Evolutionary conservation across 2,797 vertebrate genomes (phyloP).

Genomic region (Sebastolobus altivelis): DNA sequence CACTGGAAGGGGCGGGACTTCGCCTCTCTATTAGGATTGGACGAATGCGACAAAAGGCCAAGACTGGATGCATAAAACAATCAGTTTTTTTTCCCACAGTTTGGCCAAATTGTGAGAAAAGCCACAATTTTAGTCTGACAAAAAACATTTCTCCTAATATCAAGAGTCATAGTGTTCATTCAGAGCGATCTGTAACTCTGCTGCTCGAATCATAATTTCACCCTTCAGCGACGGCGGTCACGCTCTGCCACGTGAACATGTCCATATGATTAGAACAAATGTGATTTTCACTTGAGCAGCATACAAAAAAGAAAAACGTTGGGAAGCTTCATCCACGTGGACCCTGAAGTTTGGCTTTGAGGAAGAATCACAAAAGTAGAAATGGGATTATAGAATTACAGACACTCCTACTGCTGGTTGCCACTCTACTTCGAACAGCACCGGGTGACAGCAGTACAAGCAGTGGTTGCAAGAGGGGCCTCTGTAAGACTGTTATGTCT

Average conservation of each 20-base stretch:
- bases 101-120: constrained; percentile 15
- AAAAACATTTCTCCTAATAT: background rate
- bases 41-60: constrained; percentile 55
- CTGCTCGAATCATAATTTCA: constrained; percentile 19
- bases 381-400: constrained; percentile 8
- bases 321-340: constrained; percentile 44
- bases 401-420: constrained; percentile 14
- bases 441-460: constrained; percentile 45
- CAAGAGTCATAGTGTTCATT: background rate
- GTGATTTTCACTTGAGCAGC: constrained; percentile 15
- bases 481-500: constrained; percentile 22
- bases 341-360: constrained; percentile 62
- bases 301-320: constrained; percentile 26
- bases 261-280: constrained; percentile 20
- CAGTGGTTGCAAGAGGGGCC: constrained; percentile 24
- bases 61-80: constrained; percentile 18
- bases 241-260: background rate
- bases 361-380: constrained; percentile 38
- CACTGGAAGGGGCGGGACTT: too few species aligned
- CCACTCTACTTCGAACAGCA: constrained; percentile 24
- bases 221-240: background rate
- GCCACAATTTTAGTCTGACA: background rate
- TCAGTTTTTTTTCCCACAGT: background rate
- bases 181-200: background rate
- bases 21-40: constrained; percentile 20